Evolutionary conservation across 2,888 invertebrate species (phyloP).

Genomic region (Drosophila flavopinicola): DNA sequence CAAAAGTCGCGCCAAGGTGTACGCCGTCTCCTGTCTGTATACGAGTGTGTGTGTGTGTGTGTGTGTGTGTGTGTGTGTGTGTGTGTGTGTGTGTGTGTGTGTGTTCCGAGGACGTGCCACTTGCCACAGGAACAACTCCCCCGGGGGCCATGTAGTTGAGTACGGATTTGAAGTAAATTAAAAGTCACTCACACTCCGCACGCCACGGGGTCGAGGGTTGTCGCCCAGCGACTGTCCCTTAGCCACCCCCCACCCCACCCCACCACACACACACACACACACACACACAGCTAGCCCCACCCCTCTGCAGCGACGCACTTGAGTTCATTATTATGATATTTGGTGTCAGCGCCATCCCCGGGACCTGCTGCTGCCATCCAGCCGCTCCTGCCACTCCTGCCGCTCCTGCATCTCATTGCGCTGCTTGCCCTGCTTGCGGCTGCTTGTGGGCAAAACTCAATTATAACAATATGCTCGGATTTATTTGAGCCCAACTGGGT

Average conservation of each 20-base stretch:
- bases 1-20: constrained; percentile 54
- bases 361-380: constrained; percentile 1
- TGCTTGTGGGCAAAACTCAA: constrained; percentile 81
- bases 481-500: constrained; percentile 66
- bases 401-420: neutral
- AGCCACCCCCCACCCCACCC: neutral
- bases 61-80: neutral
- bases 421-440: constrained; percentile 3
- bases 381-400: neutral
- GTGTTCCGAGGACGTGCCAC: constrained; percentile 62
- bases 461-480: constrained; percentile 85
- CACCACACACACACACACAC: too few species aligned
- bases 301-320: constrained; percentile 35
- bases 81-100: constrained; percentile 14
- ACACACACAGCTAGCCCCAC: too few species aligned
- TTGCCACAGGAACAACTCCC: constrained; percentile 75
- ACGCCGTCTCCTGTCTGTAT: neutral
- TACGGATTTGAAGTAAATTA: constrained; percentile 84
- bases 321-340: constrained; percentile 80
- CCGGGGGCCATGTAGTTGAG: constrained; percentile 74
- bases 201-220: constrained; percentile 26
- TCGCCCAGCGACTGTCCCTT: constrained; percentile 9
- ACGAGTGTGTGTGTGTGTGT: neutral
- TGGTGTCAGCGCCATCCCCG: constrained; percentile 74
- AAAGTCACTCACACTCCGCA: constrained; percentile 82